phyloP scores from a whole-genome alignment of 2,797 vertebrate genomes.

The Antrozous pallidus region DNA sequence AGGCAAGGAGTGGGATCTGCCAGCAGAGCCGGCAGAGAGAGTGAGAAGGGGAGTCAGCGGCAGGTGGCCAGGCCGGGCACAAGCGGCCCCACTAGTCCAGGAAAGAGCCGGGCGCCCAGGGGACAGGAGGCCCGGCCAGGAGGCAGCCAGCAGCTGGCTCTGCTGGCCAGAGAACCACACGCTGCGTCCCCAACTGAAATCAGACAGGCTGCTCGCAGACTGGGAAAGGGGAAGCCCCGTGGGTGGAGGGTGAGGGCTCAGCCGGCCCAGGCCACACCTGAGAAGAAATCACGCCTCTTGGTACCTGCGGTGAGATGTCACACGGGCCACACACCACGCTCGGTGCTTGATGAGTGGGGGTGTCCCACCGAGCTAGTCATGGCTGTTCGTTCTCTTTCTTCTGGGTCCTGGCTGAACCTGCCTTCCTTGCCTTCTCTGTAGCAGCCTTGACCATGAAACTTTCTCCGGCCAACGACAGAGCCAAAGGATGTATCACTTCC shows the following conservation, averaged over 20 bases:
- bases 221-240: background rate
- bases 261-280: background rate
- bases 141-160: background rate
- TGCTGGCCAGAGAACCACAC: background rate
- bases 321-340: accelerated
- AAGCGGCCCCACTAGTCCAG: background rate
- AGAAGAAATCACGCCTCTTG: background rate
- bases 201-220: background rate
- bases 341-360: accelerated
- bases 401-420: background rate
- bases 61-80: background rate
- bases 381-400: background rate
- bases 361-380: background rate
- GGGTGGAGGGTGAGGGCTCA: background rate
- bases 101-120: background rate
- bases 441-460: background rate
- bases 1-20: background rate
- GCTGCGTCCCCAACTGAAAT: too few relatives aligned
- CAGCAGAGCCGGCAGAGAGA: background rate
- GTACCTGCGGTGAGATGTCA: background rate
- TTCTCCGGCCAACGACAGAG: background rate
- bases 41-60: background rate
- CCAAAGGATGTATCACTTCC: background rate
- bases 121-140: background rate
- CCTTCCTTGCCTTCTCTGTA: background rate